These are phyloP conservation scores for Pyrochroa serraticornis DNA, from an alignment of 2,888 invertebrate genomes.

Conservation along the genomic window DNA sequence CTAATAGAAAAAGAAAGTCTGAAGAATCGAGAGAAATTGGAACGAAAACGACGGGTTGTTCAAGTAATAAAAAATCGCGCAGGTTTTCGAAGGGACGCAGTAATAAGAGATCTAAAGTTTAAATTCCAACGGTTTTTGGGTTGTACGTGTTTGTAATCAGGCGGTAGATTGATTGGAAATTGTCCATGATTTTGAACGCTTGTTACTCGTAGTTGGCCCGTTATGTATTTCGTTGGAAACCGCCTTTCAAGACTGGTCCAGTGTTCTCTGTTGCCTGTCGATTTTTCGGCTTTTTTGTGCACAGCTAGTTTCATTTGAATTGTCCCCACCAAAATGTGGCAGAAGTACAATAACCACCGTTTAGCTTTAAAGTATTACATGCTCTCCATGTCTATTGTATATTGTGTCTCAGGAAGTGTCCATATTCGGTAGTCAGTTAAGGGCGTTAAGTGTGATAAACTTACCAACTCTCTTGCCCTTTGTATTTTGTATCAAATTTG, in stretches of 20 bases:
- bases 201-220: too few relatives aligned
- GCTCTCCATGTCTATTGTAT: conserved; percentile 41
- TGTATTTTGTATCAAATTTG: conserved; percentile 27
- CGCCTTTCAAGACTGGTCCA: conserved; percentile 35
- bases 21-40: conserved; percentile 43
- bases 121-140: conserved; percentile 5
- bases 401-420: conserved; percentile 47
- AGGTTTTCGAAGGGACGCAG: conserved; percentile 44
- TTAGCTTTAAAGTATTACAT: conserved; percentile 48
- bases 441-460: conserved; percentile 28
- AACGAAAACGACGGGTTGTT: conserved; percentile 27
- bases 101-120: conserved; percentile 30
- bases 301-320: conserved; percentile 42
- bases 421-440: conserved; percentile 43
- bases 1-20: conserved; percentile 45
- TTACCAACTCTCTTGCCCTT: conserved; percentile 27
- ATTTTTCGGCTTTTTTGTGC: conserved; percentile 47
- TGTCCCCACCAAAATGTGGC: conserved; percentile 41
- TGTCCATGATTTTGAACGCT: too few relatives aligned
- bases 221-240: conserved; percentile 11
- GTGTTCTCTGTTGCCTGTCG: conserved; percentile 36
- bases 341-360: conserved; percentile 53
- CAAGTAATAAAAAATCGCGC: conserved; percentile 42
- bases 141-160: background rate
- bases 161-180: too few relatives aligned